phyloP scores from a whole-genome alignment of 2,113 vertebrate species.

The Aptenodytes forsteri region DNA sequence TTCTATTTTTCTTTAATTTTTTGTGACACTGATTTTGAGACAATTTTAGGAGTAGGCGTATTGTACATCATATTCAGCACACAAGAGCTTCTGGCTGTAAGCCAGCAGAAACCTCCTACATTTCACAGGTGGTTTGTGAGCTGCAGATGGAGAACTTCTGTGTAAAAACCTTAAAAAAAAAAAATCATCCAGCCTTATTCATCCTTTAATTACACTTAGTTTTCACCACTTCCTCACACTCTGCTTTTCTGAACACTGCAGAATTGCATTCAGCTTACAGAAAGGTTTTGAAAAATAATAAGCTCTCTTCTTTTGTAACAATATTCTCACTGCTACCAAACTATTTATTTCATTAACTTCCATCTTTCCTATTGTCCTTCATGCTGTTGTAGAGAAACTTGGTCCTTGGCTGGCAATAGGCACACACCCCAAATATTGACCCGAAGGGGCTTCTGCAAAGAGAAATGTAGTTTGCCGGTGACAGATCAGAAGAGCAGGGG shows the following conservation, averaged over 20 bases:
- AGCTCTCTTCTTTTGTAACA: neutral
- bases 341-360: neutral
- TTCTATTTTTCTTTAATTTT: neutral
- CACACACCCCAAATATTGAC: neutral
- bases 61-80: neutral
- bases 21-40: neutral
- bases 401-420: neutral
- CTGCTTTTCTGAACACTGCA: neutral
- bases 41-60: neutral
- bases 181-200: neutral
- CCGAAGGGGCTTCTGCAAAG: neutral
- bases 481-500: neutral
- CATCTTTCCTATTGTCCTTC: neutral
- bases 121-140: slow-evolving; percentile 41
- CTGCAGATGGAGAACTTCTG: slow-evolving; percentile 38
- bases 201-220: neutral
- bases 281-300: neutral
- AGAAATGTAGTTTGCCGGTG: neutral
- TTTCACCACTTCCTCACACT: neutral
- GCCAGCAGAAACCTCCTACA: slow-evolving; percentile 31
- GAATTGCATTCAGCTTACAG: neutral
- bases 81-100: neutral
- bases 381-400: neutral
- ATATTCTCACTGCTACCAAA: neutral
- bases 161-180: neutral